phyloP scores from a whole-genome alignment of 2,888 invertebrate species.

The Rhorus exstirpatorius region DNA sequence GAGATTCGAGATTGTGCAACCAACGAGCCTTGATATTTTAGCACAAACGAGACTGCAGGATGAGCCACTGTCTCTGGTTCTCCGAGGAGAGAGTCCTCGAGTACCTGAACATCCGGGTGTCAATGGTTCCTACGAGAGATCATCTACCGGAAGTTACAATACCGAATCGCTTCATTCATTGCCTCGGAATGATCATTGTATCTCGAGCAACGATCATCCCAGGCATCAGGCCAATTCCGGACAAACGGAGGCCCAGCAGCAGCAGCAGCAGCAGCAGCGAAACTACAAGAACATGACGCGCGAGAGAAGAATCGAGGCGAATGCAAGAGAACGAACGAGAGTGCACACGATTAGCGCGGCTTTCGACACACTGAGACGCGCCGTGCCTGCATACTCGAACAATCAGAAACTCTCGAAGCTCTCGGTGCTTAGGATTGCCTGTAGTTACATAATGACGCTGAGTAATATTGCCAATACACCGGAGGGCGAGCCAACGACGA shows the following conservation, averaged over 20 bases:
- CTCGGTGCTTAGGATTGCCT: slow-evolving; percentile 96
- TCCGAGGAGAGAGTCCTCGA: slow-evolving; percentile 85
- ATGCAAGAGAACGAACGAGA: slow-evolving; percentile 96
- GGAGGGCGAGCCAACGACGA: slow-evolving; percentile 88
- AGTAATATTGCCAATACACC: slow-evolving; percentile 89
- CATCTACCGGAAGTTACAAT: slow-evolving; percentile 74
- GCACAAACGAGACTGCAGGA: slow-evolving; percentile 85
- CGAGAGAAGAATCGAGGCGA: slow-evolving; percentile 96
- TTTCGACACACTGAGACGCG: slow-evolving; percentile 94
- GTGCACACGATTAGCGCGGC: slow-evolving; percentile 98
- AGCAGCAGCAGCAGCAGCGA: slow-evolving; percentile 88
- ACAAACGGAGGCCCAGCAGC: slow-evolving; percentile 43
- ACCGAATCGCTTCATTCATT: slow-evolving; percentile 66
- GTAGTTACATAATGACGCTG: slow-evolving; percentile 96
- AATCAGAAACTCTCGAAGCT: slow-evolving; percentile 97
- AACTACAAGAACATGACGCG: slow-evolving; percentile 98
- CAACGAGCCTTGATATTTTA: slow-evolving; percentile 24
- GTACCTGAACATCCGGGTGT: slow-evolving; percentile 88
- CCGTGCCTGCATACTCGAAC: slow-evolving; percentile 96
- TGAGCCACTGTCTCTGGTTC: slow-evolving; percentile 89
- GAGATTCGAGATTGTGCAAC: not conserved
- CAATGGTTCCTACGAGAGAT: slow-evolving; percentile 78
- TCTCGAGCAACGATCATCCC: slow-evolving; percentile 75
- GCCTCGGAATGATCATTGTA: slow-evolving; percentile 73
- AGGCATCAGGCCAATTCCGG: slow-evolving; percentile 59